Evolutionary conservation across 1,140 invertebrate genomes (phyloP), one percentile per base, ranked within the genome.

Genomic region (Reticulitermes speratus): DNA sequence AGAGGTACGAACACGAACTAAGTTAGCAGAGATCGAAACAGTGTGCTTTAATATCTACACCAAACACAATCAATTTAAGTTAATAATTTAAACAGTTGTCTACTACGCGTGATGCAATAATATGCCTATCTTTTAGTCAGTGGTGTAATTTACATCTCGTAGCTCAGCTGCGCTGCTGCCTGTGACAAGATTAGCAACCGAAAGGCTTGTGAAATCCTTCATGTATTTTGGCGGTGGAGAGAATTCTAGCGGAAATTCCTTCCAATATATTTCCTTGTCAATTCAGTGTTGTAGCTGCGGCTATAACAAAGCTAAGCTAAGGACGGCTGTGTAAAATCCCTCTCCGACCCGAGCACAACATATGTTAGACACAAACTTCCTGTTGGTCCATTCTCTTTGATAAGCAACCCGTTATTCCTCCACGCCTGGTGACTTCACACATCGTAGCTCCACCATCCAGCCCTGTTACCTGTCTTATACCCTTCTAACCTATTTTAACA

Each of bases 401-500:
- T 7, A 75, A 75, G 65, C n/a, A 75, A 75, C 65, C 65, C 65
- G 65, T 75, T 75, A 75, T 75, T 8, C 14, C 65, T 75, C n/a
- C 65, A 75, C 65, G 65, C 65, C 65, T 30, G 25, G 25, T 75
- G 65, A 75, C 65, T 75, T 75, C n/a, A 8, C 65, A 75, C 6
- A n/a, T 14, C 65, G 25, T 30, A 75, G n/a, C n/a, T 30, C 25
- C 65, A 75, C 11, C 65, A 75, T 25, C n/a, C n/a, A 9, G 21
- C 7, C 19, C 59, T 65, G 8, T 2, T 75, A 75, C 65, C 65
- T 75, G 65, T 30, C 65, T 75, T n/a, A 25, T 75, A 75, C 65
- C 65, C n/a, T 75, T 75, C 65, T 75, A 75, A 75, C 65, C 65
- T 14, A 75, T 75, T 75, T 75, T 75, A 75, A 75, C 65, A 75